Conservation (phyloP, 2,797 vertebrate genomes). For the Smutsia gigantea region DNA sequence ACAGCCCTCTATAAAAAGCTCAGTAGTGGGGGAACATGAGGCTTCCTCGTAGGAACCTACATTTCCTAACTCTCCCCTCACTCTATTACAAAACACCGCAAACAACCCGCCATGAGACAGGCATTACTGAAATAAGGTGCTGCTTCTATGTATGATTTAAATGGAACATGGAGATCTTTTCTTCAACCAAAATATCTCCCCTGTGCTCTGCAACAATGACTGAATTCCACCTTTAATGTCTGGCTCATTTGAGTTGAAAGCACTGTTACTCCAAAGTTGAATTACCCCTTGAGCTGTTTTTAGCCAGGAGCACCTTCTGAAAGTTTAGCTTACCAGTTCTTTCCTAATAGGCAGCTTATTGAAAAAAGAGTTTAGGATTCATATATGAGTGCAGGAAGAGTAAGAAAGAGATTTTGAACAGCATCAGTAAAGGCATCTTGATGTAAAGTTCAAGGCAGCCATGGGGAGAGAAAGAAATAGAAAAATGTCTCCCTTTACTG, state of each 20-base stretch:
- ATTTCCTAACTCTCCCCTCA: neutral
- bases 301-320: neutral
- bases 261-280: neutral
- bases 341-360: conserved; percentile 21
- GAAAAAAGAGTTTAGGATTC: neutral
- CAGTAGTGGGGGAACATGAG: neutral
- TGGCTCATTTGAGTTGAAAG: neutral
- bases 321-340: neutral
- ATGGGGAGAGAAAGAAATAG: neutral
- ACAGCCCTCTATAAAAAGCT: neutral
- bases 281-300: neutral
- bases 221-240: neutral
- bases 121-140: neutral
- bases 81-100: neutral
- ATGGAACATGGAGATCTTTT: neutral
- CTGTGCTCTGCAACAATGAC: neutral
- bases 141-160: neutral
- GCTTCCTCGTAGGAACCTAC: neutral
- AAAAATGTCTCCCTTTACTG: neutral
- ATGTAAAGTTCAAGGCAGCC: neutral
- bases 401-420: neutral
- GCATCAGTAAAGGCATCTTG: neutral
- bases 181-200: neutral
- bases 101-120: neutral
- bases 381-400: neutral